Percentiles rank a stretch among this genome's conserved stretches.
phyloP scores from a whole-genome alignment of 2,888 invertebrate species.

The Therioaphis trifolii region DNA sequence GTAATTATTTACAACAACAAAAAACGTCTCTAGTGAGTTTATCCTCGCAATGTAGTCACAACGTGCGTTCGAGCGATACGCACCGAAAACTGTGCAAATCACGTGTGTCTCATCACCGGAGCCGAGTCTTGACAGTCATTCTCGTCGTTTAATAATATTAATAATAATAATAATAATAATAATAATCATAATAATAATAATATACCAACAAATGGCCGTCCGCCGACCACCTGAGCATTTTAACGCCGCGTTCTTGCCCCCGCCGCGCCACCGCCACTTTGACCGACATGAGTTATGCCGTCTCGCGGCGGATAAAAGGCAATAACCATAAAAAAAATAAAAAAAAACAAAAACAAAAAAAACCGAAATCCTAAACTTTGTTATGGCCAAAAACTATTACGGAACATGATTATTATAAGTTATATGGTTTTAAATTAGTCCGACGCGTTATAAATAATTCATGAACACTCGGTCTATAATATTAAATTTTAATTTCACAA shows the following conservation, averaged over 20 bases:
- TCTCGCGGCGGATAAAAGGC: slow-evolving; percentile 14
- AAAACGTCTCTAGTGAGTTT: too few species aligned
- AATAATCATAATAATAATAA: too few species aligned
- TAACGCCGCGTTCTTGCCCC: neutral
- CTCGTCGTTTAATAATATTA: too few species aligned
- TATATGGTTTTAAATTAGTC: slow-evolving; percentile 37
- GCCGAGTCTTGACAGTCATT: too few species aligned
- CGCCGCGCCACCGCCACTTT: neutral
- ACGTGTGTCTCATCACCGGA: too few species aligned
- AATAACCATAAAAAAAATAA: slow-evolving; percentile 39
- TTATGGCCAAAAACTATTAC: slow-evolving; percentile 44
- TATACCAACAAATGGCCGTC: too few species aligned
- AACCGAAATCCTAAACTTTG: slow-evolving; percentile 23
- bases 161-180: too few species aligned
- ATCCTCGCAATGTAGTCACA: too few species aligned
- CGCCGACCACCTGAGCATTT: slow-evolving; percentile 37
- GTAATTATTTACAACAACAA: too few species aligned
- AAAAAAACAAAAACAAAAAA: neutral
- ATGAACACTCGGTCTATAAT: slow-evolving; percentile 25
- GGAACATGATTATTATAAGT: slow-evolving; percentile 52
- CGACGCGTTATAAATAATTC: slow-evolving; percentile 40
- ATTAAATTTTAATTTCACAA: slow-evolving; percentile 40
- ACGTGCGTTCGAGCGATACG: too few species aligned
- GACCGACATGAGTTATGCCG: too few species aligned
- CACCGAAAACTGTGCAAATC: too few species aligned